Percentiles rank a stretch among this genome's conserved stretches.
Conservation (phyloP, 2,888 invertebrate genomes). For the Cotesia congregata region DNA sequence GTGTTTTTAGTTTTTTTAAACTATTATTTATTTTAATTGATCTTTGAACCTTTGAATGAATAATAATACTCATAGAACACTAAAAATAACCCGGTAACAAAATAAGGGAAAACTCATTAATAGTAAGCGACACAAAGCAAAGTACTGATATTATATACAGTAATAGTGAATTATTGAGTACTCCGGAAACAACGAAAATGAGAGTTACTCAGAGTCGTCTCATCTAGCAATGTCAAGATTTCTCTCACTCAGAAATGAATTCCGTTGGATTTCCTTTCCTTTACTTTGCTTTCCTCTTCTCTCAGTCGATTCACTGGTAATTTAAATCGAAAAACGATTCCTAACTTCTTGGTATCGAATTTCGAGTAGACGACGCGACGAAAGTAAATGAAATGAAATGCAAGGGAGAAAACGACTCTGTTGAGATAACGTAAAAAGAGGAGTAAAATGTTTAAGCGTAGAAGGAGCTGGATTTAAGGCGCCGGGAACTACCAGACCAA, state of each 20-base stretch:
- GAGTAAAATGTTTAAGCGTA: conserved; percentile 30
- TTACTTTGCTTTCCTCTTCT: background rate
- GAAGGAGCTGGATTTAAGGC: conserved; percentile 13
- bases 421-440: background rate
- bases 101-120: background rate
- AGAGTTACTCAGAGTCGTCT: background rate
- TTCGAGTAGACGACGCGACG: conserved; percentile 32
- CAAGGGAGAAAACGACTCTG: conserved; percentile 5
- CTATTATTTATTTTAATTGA: too few relatives aligned
- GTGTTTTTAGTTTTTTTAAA: too few relatives aligned
- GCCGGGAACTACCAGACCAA: conserved; percentile 22
- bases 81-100: background rate
- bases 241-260: conserved; percentile 1
- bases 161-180: background rate
- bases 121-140: background rate
- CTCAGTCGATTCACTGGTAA: conserved; percentile 5
- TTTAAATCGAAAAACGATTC: conserved; percentile 32
- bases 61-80: background rate
- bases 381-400: conserved; percentile 35
- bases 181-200: background rate
- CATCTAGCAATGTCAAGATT: conserved; percentile 1
- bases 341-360: conserved; percentile 39
- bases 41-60: background rate
- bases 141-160: background rate
- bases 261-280: background rate